Conservation (phyloP, 2,113 vertebrate genomes). For the Epinephelus fuscoguttatus region DNA sequence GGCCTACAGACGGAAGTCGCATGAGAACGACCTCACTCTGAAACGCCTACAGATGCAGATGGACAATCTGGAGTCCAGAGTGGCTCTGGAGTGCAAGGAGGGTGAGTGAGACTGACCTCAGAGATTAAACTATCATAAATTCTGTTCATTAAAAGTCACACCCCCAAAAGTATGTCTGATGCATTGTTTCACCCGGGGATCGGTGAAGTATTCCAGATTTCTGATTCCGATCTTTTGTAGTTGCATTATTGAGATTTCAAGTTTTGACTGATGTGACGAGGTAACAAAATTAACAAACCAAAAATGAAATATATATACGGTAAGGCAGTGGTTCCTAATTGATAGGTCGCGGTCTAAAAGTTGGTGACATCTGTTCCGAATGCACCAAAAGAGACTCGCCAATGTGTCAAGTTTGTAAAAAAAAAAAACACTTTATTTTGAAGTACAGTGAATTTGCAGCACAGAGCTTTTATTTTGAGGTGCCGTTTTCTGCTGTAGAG, state of each 20-base stretch:
- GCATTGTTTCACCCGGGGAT: no score
- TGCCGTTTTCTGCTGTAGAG: no score
- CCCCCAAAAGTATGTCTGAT: background rate
- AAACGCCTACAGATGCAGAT: constrained; percentile 99
- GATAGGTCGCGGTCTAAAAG: no score
- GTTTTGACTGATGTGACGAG: constrained; percentile 1
- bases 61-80: constrained; percentile 98
- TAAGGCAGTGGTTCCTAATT: no score
- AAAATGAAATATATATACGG: background rate
- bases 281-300: background rate
- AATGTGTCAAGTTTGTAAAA: no score
- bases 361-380: no score
- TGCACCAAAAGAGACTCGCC: no score
- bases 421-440: no score
- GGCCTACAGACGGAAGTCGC: constrained; percentile 97
- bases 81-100: constrained; percentile 98
- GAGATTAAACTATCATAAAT: background rate
- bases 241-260: constrained; percentile 16
- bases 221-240: background rate
- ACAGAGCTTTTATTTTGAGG: no score
- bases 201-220: no score
- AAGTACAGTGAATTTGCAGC: no score
- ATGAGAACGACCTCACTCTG: constrained; percentile 97
- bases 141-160: background rate
- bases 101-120: constrained; percentile 79